Base-by-base conservation (phyloP, 1,140 invertebrate species). In the Sycobia sp. region DNA sequence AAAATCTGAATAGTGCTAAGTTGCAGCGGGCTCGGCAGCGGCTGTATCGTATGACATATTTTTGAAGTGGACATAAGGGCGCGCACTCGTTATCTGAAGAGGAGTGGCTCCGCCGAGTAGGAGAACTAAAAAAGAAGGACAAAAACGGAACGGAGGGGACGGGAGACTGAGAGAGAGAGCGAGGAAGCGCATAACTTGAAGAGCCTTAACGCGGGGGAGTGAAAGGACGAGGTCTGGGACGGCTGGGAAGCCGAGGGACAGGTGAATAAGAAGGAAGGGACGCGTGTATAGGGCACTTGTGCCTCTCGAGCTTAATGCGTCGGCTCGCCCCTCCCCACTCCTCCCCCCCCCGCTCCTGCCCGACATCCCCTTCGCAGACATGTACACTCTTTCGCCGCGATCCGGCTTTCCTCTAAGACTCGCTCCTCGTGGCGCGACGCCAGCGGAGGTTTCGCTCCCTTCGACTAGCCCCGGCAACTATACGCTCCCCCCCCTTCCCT, bases 251-350 rank as follows among this genome's bases (percentile, higher is more conserved):
- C 14, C 32, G 32, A 50, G 27, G 55, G 54, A 58, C 54, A 58
- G 56, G 59, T 62, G 59, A 54, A 54, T 46, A 38, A 54, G 59
- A 11, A 32, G 11, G 25, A 62, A 46, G 47, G 39, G 49, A 25
- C 36, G 34, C 25, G 25, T 44, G 18, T 46, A 46, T 43, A 50
- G 36, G 46, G 47, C 58, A 43, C 47, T 60, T 51, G 58, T 34
- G 38, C 41, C 27, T 49, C 46, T 27, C 27, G 25, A 16, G 14
- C 38, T 20, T 44, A 46, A 32, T 56, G 54, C 39, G 46, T 59
- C 57, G 22, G n/a, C 43, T 32, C 32, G 2, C 32, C 32, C 49
- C 14, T 18, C 5, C 22, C 16, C 36, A 13, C 43, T 1, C 43
- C 43, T 25, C 43, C 22, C 22, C 22, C 44, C 44, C 22, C 10